phyloP scores from a whole-genome alignment of 2,113 vertebrate genomes.

The Sprattus sprattus region DNA sequence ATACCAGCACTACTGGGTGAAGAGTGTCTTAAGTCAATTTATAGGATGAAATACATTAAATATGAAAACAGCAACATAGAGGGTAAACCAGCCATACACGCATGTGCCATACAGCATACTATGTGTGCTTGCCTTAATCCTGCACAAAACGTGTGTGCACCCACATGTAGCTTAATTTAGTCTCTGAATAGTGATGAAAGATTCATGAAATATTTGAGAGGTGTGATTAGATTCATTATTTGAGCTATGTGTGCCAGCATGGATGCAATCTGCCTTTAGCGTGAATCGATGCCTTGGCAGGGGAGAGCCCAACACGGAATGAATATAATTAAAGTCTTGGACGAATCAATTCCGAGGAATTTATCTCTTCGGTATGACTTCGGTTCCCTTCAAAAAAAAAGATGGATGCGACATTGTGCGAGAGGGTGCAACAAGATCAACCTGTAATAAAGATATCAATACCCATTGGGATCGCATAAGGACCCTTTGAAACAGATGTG shows the following conservation, averaged over 20 bases:
- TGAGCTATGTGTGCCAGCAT: slow-evolving; percentile 33
- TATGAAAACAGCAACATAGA: not conserved
- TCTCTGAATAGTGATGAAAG: not conserved
- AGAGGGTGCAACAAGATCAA: not conserved
- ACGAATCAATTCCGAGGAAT: slow-evolving; percentile 48
- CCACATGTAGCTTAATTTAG: not conserved
- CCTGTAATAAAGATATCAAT: not conserved
- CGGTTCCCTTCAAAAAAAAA: slow-evolving; percentile 28
- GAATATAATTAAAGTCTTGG: slow-evolving; percentile 52
- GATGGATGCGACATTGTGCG: not conserved
- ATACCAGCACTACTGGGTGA: not conserved
- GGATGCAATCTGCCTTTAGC: slow-evolving; percentile 40
- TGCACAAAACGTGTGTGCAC: not conserved
- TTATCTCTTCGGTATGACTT: slow-evolving; percentile 48
- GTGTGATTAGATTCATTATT: slow-evolving; percentile 40
- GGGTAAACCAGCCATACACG: not conserved
- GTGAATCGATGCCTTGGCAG: slow-evolving; percentile 40
- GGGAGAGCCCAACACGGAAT: slow-evolving; percentile 30
- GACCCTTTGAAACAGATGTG: not conserved
- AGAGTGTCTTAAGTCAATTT: not conserved
- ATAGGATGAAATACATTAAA: not conserved
- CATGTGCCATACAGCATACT: no score
- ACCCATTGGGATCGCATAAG: not conserved
- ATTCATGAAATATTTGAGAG: slow-evolving; percentile 7
- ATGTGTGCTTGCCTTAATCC: not conserved